Conservation (phyloP, 2,797 vertebrate genomes). For the Syndactyla subalaris region DNA sequence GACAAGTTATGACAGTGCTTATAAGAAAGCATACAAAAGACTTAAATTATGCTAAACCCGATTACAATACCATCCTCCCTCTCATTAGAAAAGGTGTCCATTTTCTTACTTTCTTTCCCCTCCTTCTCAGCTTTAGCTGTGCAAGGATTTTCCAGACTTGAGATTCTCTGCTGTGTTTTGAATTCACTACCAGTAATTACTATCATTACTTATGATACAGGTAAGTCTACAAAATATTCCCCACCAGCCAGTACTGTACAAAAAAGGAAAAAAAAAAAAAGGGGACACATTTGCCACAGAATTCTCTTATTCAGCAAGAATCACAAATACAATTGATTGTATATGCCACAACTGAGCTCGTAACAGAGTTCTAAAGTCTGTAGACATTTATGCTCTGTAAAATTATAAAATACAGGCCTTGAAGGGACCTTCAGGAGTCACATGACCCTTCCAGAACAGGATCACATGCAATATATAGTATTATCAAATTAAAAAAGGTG, state of each 20-base stretch:
- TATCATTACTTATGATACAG: neutral
- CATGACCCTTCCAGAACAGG: neutral
- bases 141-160: neutral
- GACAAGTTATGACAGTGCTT: neutral
- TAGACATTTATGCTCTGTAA: neutral
- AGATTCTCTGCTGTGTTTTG: neutral
- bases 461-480: neutral
- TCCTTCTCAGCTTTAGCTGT: neutral
- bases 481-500: conserved; percentile 8
- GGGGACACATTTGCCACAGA: neutral
- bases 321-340: neutral
- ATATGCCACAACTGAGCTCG: neutral
- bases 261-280: neutral
- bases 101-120: neutral
- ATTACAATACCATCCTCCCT: neutral
- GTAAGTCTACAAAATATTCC: neutral
- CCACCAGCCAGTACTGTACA: neutral
- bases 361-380: neutral
- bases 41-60: neutral
- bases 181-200: neutral
- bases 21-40: neutral
- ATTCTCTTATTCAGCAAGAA: neutral
- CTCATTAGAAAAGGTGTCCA: neutral
- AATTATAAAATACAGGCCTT: neutral
- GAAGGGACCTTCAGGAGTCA: neutral